Evolutionary conservation across 2,113 vertebrate genomes (phyloP).

Genomic region (Calidris pugnax): DNA sequence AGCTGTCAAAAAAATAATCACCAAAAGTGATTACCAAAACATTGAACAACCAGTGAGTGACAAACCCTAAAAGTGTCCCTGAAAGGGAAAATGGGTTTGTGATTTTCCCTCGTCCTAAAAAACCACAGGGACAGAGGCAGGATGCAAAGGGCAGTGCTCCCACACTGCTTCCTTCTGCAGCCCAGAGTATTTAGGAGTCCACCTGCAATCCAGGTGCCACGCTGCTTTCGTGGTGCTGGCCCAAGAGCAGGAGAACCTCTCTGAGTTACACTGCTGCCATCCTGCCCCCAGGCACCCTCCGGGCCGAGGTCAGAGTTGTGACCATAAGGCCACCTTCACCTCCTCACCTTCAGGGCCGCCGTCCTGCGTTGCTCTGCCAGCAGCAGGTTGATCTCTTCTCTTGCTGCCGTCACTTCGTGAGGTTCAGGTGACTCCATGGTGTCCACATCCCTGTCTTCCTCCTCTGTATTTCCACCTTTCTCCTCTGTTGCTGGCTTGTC

Average conservation of each 20-base stretch:
- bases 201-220: background rate
- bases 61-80: background rate
- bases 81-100: background rate
- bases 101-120: background rate
- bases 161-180: background rate
- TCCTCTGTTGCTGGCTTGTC: background rate
- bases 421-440: constrained; percentile 39
- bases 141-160: background rate
- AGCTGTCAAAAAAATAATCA: background rate
- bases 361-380: constrained; percentile 59
- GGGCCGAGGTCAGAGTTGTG: background rate
- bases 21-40: background rate
- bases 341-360: constrained; percentile 48
- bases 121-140: background rate
- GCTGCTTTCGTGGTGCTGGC: background rate
- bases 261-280: background rate
- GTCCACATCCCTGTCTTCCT: background rate
- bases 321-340: background rate
- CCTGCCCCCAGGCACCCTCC: background rate
- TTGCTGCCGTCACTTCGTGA: constrained; percentile 42
- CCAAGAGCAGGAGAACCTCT: background rate
- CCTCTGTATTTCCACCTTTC: background rate
- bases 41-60: background rate
- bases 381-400: constrained; percentile 68
- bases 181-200: background rate